Conservation (phyloP, 2,888 invertebrate species). For the Harpagoxenus sublaevis region DNA sequence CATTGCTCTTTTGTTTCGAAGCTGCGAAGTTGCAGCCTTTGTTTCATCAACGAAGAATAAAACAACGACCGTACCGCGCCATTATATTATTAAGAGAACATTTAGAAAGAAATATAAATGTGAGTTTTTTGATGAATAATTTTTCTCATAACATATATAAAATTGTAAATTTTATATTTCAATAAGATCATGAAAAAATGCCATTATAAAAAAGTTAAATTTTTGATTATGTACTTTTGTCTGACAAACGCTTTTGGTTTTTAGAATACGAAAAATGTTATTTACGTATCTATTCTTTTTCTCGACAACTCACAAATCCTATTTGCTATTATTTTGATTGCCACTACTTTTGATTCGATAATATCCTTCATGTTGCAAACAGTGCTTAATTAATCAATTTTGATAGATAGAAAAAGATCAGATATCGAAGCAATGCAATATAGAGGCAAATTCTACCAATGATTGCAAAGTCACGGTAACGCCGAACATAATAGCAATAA, state of each 20-base stretch:
- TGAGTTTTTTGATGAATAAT: not conserved
- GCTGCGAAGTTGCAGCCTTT: constrained; percentile 45
- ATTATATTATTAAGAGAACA: constrained; percentile 50
- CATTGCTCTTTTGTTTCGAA: constrained; percentile 51
- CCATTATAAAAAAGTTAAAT: not conserved
- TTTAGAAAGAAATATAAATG: not conserved
- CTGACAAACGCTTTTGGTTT: not conserved
- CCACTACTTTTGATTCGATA: not conserved
- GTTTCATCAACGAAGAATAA: constrained; percentile 46
- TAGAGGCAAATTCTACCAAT: not conserved
- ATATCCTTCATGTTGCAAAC: not conserved
- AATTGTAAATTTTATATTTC: not conserved
- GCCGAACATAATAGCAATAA: not conserved
- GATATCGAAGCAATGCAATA: not conserved
- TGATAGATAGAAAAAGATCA: not conserved
- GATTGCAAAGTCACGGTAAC: not conserved
- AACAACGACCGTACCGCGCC: constrained; percentile 10
- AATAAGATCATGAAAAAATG: not conserved
- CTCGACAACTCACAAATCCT: not conserved
- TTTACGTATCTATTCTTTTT: not conserved
- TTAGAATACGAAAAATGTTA: not conserved
- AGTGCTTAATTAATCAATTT: constrained; percentile 24
- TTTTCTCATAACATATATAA: not conserved
- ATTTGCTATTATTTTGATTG: constrained; percentile 1
- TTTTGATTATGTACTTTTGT: not conserved